Evolutionary conservation across 2,888 invertebrate species (phyloP).

Genomic region (Blera fallax): DNA sequence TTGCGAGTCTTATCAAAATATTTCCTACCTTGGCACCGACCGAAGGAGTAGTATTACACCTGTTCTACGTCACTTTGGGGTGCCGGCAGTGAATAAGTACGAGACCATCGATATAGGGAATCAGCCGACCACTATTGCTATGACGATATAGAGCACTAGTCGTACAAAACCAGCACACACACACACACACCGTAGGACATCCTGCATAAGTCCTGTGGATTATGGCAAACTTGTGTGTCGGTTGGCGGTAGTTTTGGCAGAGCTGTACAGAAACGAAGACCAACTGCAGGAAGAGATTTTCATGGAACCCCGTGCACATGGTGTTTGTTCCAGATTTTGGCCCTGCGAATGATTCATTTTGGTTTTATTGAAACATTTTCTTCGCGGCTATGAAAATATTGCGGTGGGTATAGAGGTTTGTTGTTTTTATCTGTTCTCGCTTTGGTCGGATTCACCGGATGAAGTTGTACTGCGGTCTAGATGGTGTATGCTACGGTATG

Average conservation of each 20-base stretch:
- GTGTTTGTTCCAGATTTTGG: conserved; percentile 58
- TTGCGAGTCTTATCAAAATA: conserved; percentile 65
- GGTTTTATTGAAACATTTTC: conserved; percentile 65
- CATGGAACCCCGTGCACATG: conserved; percentile 59
- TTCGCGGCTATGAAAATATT: conserved; percentile 66
- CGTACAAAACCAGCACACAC: background rate
- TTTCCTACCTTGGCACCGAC: conserved; percentile 30
- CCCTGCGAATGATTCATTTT: conserved; percentile 48
- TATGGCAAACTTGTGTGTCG: conserved; percentile 39
- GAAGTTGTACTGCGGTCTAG: conserved; percentile 50
- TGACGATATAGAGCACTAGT: too few species aligned
- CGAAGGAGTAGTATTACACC: conserved; percentile 64
- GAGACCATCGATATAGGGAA: conserved; percentile 47
- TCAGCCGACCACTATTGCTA: conserved; percentile 35
- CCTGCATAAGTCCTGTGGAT: conserved; percentile 60
- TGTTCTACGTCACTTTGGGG: conserved; percentile 52
- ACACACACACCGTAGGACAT: conserved; percentile 46
- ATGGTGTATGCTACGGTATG: background rate
- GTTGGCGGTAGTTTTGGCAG: conserved; percentile 12
- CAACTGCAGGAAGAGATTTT: conserved; percentile 61
- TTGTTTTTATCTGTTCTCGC: conserved; percentile 12
- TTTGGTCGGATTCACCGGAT: conserved; percentile 47
- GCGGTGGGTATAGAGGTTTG: background rate
- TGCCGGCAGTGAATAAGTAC: conserved; percentile 40
- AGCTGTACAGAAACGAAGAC: conserved; percentile 32